Evolutionary conservation across 1,140 invertebrate species (phyloP), one percentile per base, ranked within the genome.

Genomic region (Trichoplusia ni): DNA sequence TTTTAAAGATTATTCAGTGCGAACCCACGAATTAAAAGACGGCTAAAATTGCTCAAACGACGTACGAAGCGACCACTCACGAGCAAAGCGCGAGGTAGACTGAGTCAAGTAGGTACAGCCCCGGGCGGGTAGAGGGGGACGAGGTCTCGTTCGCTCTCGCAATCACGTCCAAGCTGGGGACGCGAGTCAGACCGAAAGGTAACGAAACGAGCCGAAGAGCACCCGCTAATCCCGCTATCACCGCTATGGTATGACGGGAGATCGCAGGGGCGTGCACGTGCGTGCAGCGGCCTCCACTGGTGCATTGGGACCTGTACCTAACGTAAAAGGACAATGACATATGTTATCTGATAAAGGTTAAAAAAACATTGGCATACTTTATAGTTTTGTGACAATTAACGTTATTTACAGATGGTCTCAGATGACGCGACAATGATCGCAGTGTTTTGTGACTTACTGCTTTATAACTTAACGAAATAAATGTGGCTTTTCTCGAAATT

Each of bases 21-120:
- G 54, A 71, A 75, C 72, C 71, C 72, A 84, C 84, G 82, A 86
- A 79, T 80, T 78, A 77, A 77, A 82, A 84, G 77, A 84, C 81
- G 75, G 71, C 71, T 77, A 60, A 74, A 71, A 75, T 66, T 47
- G 64, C 64, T 53, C 46, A 37, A 56, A 40, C 42, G 65, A 67
- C 16, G 58, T 53, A 64, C 68, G 62, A 75, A 53, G 82, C 79
- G 51, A 59, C 63, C 73, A 54, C 60, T 54, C 71, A 56, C 69
- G 33, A 58, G 29, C 40, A 69, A 64, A 65, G 71, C 64, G 72
- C 73, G 74, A 71, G 69, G 73, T 73, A 80, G 78, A 84, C 81
- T 80, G 77, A 54, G 40, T 47, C 42, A 61, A 56, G 64, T 54
- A 64, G 44, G 64, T 67, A 75, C 35, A 68, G 75, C 70, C 75